phyloP scores from a whole-genome alignment of 2,797 vertebrate genomes.

The Acanthopagrus latus region DNA sequence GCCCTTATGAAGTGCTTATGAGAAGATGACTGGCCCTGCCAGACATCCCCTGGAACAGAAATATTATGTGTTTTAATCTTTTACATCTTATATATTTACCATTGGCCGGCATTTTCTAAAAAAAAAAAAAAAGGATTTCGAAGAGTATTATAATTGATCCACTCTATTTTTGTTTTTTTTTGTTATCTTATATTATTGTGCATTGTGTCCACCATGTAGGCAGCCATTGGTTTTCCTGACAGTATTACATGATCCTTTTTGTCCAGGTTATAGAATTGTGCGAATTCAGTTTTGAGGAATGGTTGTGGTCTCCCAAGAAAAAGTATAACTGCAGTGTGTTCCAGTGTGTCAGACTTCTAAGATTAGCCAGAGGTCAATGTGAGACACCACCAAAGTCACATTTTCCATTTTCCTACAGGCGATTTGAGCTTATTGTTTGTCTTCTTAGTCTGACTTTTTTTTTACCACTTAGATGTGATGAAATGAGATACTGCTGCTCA shows the following conservation, averaged over 20 bases:
- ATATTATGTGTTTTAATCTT: conserved; percentile 1
- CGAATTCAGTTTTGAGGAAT: not conserved
- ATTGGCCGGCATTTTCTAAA: not conserved
- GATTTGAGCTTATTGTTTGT: not conserved
- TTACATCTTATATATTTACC: not conserved
- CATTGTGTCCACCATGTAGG: not conserved
- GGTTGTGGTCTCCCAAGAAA: not conserved
- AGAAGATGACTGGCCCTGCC: too few relatives aligned
- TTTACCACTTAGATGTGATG: not conserved
- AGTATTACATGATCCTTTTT: not conserved
- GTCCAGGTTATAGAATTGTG: not conserved
- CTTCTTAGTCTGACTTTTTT: not conserved
- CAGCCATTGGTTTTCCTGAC: not conserved
- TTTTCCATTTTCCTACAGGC: not conserved
- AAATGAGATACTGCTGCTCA: not conserved
- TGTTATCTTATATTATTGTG: too few relatives aligned
- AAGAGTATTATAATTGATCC: too few relatives aligned
- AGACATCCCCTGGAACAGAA: not conserved
- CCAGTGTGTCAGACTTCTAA: not conserved
- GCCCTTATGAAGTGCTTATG: too few relatives aligned
- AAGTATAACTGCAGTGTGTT: not conserved
- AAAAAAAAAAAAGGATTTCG: too few relatives aligned
- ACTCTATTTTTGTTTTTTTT: too few relatives aligned
- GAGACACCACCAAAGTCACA: not conserved
- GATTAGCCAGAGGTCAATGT: not conserved